Percentiles rank a stretch among this genome's conserved stretches.
Evolutionary conservation across 2,888 invertebrate species (phyloP).

Genomic region (Temnothorax ravouxi): DNA sequence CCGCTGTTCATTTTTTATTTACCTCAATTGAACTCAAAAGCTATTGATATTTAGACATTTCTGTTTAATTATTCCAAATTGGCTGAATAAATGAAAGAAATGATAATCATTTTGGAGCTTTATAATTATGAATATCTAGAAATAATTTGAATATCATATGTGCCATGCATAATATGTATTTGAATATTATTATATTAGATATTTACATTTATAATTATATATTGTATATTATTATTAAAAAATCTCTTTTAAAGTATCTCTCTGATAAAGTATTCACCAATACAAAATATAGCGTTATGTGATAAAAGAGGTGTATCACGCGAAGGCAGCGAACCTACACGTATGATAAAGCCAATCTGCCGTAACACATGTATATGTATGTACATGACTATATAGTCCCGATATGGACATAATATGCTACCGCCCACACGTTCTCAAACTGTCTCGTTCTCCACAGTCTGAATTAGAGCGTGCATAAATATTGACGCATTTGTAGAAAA

Average conservation of each 20-base stretch:
- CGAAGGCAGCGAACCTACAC: slow-evolving; percentile 25
- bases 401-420: slow-evolving; percentile 31
- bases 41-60: background rate
- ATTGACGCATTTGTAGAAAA: slow-evolving; percentile 16
- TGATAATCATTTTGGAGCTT: background rate
- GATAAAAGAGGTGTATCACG: background rate
- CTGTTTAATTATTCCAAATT: background rate
- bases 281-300: background rate
- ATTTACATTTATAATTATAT: background rate
- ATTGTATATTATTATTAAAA: background rate
- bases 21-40: background rate
- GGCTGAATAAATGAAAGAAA: background rate
- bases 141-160: slow-evolving; percentile 4
- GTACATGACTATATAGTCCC: background rate
- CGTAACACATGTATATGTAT: background rate
- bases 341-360: slow-evolving; percentile 47
- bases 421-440: slow-evolving; percentile 19
- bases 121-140: background rate
- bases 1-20: background rate
- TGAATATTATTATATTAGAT: background rate
- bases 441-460: slow-evolving; percentile 13
- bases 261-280: background rate
- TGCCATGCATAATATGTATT: too few species aligned
- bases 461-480: slow-evolving; percentile 30
- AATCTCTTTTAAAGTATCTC: background rate